Base-by-base conservation (phyloP, 2,888 invertebrate genomes). In the Conistra vaccinii region DNA sequence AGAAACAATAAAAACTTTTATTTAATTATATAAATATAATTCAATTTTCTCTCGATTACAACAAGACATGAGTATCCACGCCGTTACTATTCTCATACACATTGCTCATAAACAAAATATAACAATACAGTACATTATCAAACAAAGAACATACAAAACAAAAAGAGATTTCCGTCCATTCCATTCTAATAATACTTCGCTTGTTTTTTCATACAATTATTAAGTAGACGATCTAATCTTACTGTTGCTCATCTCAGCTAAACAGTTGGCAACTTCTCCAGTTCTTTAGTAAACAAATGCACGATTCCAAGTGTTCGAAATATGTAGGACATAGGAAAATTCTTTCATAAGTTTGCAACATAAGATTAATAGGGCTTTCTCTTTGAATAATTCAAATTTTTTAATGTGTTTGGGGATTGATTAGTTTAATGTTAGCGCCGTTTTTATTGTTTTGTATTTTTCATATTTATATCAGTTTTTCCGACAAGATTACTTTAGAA, bases 331-430 rank as follows among this genome's bases (percentile, higher is more conserved):
- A 61, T 60, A 57, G 83, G 83, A 80, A 77, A 78, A 87, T 82
- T 87, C 80, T 87, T 87, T 76, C 65, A 85, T 74, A 87, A 85
- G 80, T 87, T 87, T 77, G 73, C 87, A 71, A 75, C 85, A 87
- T 55, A 80, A 82, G 80, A 85, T 87, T 69, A 74, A 85, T 85
- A 55, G 77, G 29, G 76, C 81, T 81, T 83, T 80, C 73, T 73
- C 58, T 70, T 71, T 68, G 26, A 68, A 76, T 78, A 73, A 67
- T 81, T 81, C 72, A 80, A 63, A 23, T 68, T 76, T 75, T 80
- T 63, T 73, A 66, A 70, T 80, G 68, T n/a, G 57, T 57, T 51
- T 0, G 2, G 20, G 71, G 32, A 73, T 53, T 75, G 74, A 75
- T 80, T 65, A 20, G 61, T 66, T 63, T 23, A 62, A 74, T 51